Evolutionary conservation across 2,888 invertebrate species (phyloP).

Genomic region (Drosophila infuscata): DNA sequence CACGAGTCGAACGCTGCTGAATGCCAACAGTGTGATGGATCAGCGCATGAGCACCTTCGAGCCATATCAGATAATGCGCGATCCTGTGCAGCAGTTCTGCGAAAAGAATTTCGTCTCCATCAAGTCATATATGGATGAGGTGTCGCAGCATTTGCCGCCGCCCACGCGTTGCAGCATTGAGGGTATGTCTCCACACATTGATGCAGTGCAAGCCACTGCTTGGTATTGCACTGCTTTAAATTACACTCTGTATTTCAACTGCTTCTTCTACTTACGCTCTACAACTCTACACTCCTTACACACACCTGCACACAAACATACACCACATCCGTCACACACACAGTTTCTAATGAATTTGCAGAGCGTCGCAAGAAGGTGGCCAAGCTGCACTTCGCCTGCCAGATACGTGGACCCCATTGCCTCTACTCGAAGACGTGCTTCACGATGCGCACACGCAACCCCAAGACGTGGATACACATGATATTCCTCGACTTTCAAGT

Average conservation of each 20-base stretch:
- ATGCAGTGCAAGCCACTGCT: neutral
- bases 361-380: constrained; percentile 94
- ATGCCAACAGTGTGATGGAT: constrained; percentile 85
- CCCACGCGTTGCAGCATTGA: constrained; percentile 97
- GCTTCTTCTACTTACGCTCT: constrained; percentile 29
- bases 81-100: constrained; percentile 97
- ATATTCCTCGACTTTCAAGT: constrained; percentile 97
- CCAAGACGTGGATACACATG: constrained; percentile 96
- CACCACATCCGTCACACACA: constrained; percentile 62
- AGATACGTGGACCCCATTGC: constrained; percentile 93
- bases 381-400: constrained; percentile 95
- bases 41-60: constrained; percentile 92
- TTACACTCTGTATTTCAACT: constrained; percentile 2
- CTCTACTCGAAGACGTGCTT: constrained; percentile 93
- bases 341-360: constrained; percentile 85
- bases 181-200: constrained; percentile 86
- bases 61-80: constrained; percentile 93
- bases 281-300: constrained; percentile 9
- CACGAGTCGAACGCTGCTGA: constrained; percentile 92
- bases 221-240: neutral
- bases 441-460: constrained; percentile 92
- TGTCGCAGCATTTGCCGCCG: constrained; percentile 93
- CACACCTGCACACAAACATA: constrained; percentile 33
- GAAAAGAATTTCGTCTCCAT: constrained; percentile 97
- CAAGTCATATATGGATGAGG: constrained; percentile 95